phyloP scores from a whole-genome alignment of 2,797 vertebrate genomes.

The Notolabrus celidotus region DNA sequence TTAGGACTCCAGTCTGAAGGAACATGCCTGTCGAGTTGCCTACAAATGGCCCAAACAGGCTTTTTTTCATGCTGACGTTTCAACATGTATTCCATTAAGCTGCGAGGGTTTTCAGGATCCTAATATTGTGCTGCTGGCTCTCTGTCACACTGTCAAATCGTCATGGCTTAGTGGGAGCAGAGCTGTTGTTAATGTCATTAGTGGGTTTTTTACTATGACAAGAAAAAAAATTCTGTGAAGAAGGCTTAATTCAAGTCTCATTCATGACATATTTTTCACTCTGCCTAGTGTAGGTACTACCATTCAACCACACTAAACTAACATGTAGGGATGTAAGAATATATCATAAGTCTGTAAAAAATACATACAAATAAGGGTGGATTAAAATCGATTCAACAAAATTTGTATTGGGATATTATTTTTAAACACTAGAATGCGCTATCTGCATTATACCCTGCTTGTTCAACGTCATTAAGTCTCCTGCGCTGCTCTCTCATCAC shows the following conservation, averaged over 20 bases:
- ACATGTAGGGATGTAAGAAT: too few relatives aligned
- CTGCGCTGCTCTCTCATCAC: too few relatives aligned
- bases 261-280: background rate
- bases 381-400: too few relatives aligned
- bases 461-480: too few relatives aligned
- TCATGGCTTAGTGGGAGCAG: background rate
- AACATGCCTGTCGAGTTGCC: background rate
- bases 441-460: too few relatives aligned
- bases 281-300: background rate
- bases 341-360: too few relatives aligned
- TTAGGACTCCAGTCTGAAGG: background rate
- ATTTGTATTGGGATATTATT: too few relatives aligned
- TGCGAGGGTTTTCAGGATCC: slow-evolving; percentile 8
- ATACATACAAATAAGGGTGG: too few relatives aligned
- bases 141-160: slow-evolving; percentile 2
- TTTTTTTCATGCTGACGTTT: background rate
- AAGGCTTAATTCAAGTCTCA: background rate
- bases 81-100: slow-evolving; percentile 1
- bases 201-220: background rate
- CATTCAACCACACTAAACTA: background rate
- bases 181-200: slow-evolving; percentile 1
- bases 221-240: background rate
- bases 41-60: background rate
- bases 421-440: too few relatives aligned
- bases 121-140: background rate